Conservation (phyloP, 2,113 vertebrate species). For the human (Homo sapiens) region DNA sequence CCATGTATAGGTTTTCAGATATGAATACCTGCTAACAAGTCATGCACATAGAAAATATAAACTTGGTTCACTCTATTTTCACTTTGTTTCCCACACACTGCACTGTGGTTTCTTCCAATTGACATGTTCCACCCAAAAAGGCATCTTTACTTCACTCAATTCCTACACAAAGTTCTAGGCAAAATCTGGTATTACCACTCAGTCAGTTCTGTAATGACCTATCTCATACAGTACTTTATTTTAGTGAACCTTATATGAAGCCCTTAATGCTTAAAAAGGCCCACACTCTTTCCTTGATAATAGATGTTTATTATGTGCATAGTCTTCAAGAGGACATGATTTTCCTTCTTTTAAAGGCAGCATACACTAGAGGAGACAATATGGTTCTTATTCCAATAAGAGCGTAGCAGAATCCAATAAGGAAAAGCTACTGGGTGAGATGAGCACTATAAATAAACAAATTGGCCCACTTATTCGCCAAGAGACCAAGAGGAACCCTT, state of each 20-base stretch:
- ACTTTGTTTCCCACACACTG: background rate
- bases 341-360: background rate
- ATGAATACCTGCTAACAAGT: background rate
- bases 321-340: background rate
- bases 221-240: background rate
- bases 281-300: background rate
- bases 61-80: background rate
- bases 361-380: background rate
- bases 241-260: slow-evolving; percentile 1
- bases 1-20: background rate
- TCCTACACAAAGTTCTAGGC: background rate
- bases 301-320: background rate
- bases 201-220: background rate
- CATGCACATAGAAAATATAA: background rate
- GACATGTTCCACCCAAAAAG: background rate
- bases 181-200: background rate
- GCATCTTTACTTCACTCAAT: background rate
- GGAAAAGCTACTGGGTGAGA: background rate
- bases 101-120: background rate
- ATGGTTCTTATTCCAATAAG: background rate
- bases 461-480: background rate
- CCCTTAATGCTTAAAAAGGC: background rate
- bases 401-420: background rate
- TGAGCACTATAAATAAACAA: background rate
- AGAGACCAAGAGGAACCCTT: slow-evolving; percentile 20